A percentile compares a stretch with the other conserved stretches of the same genome.
These are phyloP conservation scores for Erythrocercus mccallii DNA, from an alignment of 2,113 vertebrate species.

Conservation along the genomic window DNA sequence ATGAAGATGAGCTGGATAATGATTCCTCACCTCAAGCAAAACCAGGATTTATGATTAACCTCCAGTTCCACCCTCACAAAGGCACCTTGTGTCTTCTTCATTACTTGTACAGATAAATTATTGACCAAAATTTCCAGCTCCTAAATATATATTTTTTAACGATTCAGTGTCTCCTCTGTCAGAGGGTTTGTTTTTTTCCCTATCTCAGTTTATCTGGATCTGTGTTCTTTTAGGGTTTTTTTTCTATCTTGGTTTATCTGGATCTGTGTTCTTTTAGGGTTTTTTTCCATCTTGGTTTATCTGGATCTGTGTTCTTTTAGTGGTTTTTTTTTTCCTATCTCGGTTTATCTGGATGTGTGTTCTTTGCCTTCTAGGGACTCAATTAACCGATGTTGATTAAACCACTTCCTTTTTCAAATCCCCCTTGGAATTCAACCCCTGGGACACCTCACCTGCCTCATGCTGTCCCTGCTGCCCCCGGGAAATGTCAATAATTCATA, in stretches of 20 bases:
- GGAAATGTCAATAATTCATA: neutral
- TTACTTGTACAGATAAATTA: neutral
- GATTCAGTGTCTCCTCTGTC: neutral
- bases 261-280: neutral
- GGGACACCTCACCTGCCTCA: neutral
- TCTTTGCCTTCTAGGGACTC: neutral
- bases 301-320: too few relatives aligned
- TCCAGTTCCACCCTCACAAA: accelerated
- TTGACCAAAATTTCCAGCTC: neutral
- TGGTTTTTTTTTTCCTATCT: neutral
- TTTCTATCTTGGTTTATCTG: neutral
- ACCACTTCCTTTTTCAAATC: neutral
- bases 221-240: neutral
- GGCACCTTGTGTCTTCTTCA: neutral
- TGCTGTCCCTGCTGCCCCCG: neutral
- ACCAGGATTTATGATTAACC: neutral
- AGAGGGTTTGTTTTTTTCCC: neutral
- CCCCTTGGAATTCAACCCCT: neutral
- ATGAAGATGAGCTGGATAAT: neutral
- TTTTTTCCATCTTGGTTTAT: neutral
- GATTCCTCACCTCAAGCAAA: neutral
- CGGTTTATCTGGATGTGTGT: neutral
- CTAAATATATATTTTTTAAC: neutral
- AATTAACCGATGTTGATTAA: neutral
- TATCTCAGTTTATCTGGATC: neutral